Conservation (phyloP, 1,140 invertebrate species). For the Papilio glaucus region DNA sequence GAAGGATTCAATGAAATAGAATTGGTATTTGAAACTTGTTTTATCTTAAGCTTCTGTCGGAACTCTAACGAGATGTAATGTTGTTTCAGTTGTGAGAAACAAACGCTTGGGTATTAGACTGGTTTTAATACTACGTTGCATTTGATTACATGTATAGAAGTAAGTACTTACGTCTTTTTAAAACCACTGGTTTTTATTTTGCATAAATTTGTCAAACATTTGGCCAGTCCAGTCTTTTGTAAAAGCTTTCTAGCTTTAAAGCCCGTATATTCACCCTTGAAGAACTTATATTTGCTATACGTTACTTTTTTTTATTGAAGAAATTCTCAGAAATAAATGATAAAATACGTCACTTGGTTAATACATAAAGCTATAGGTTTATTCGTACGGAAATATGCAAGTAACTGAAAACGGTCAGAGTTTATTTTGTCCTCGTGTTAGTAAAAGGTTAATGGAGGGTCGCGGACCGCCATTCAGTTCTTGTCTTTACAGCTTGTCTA, state of each 20-base stretch:
- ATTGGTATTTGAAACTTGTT: conserved; percentile 2
- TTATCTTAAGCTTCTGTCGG: background rate
- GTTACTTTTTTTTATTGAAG: background rate
- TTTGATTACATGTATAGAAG: background rate
- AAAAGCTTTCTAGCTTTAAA: too few species aligned
- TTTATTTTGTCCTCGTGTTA: conserved; percentile 17
- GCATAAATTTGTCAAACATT: too few species aligned
- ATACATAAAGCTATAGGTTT: conserved; percentile 14
- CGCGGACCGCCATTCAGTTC: conserved; percentile 13
- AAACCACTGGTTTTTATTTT: too few species aligned
- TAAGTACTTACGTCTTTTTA: too few species aligned
- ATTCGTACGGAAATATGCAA: conserved; percentile 15
- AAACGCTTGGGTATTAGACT: background rate
- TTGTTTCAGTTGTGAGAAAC: conserved; percentile 3
- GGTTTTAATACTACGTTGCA: background rate
- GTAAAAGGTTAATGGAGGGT: conserved; percentile 25
- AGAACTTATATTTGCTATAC: too few species aligned
- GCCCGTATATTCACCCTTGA: too few species aligned
- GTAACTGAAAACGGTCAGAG: conserved; percentile 16
- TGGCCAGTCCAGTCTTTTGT: background rate
- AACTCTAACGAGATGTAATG: background rate
- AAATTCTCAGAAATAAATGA: background rate
- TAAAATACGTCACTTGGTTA: background rate
- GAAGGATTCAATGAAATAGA: background rate
- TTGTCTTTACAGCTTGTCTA: conserved; percentile 20